Evolutionary conservation across 2,888 invertebrate species (phyloP), one percentile per base, ranked within the genome.

Genomic region (Ypsolopha scabrella): DNA sequence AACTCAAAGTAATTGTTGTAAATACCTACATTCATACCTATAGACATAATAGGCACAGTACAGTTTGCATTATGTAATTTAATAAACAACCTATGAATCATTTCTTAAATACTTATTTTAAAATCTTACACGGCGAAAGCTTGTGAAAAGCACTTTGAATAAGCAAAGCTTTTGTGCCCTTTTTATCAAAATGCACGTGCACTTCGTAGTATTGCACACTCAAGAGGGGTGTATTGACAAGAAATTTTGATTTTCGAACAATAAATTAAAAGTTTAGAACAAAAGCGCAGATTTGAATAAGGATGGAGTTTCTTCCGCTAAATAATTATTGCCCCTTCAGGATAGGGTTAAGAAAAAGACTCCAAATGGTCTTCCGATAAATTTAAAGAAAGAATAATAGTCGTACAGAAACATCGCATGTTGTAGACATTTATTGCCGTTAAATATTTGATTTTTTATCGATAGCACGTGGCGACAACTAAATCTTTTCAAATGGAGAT

Each of bases 401-500:
- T 47, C 36, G 36, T 36, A 35, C 51, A 39, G 11, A 51, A 41
- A 36, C n/a, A 37, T 24, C 14, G 37, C 33, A 11, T 13, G n/a
- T 33, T 10, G 24, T 33, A 2, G 10, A n/a, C 24, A 8, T 14
- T 46, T 13, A 9, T 7, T 41, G 44, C 41, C 41, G 47, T 60
- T 61, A 67, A 24, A 66, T 62, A 64, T 62, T 63, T 59, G 57
- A 62, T 59, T 52, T 60, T 69, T 70, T 70, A 81, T 78, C 64
- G 72, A 62, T 64, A 68, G 59, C 81, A 82, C 70, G 65, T 81
- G 80, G 63, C 59, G 58, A 52, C 58, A 61, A 60, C 59, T 64
- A 60, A 60, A 64, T 64, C 56, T 57, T 60, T 56, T 57, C 46
- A 53, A 35, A 44, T 46, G 48, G 56, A 55, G 59, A 65, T 61